These are phyloP conservation scores for Rhagologus leucostigma DNA, from an alignment of 2,113 vertebrate species.

Conservation along the genomic window DNA sequence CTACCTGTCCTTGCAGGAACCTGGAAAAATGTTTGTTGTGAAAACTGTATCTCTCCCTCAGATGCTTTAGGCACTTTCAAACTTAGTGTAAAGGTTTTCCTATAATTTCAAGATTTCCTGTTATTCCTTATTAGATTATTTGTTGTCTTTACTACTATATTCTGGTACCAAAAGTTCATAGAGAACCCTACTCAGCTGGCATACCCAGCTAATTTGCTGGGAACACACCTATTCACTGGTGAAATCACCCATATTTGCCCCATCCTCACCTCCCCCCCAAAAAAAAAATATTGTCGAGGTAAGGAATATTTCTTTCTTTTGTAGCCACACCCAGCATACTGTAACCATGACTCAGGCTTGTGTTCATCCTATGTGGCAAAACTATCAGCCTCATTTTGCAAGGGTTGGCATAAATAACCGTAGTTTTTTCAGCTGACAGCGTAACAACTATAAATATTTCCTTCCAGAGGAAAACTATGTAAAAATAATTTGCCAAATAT, in stretches of 20 bases:
- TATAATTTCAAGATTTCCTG: not conserved
- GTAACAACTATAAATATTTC: not conserved
- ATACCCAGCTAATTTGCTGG: not conserved
- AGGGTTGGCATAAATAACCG: not conserved
- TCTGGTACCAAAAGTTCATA: not conserved
- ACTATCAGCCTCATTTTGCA: not conserved
- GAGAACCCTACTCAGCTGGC: not conserved
- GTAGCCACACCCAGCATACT: not conserved
- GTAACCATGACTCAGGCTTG: constrained; percentile 18
- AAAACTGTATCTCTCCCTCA: not conserved
- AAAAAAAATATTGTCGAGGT: not conserved
- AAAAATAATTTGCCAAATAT: not conserved
- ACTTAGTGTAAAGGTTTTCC: not conserved
- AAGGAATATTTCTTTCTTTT: constrained; percentile 8
- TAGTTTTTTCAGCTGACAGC: not conserved
- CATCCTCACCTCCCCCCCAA: not conserved
- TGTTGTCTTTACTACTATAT: not conserved
- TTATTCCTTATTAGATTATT: not conserved
- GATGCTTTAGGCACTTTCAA: not conserved
- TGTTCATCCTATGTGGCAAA: not conserved
- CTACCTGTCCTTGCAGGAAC: not conserved
- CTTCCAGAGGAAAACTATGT: not conserved
- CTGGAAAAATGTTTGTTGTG: not conserved
- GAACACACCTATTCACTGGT: not conserved
- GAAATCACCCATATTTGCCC: not conserved